Conservation (phyloP, 2,888 invertebrate species). For the Agriopis marginaria region DNA sequence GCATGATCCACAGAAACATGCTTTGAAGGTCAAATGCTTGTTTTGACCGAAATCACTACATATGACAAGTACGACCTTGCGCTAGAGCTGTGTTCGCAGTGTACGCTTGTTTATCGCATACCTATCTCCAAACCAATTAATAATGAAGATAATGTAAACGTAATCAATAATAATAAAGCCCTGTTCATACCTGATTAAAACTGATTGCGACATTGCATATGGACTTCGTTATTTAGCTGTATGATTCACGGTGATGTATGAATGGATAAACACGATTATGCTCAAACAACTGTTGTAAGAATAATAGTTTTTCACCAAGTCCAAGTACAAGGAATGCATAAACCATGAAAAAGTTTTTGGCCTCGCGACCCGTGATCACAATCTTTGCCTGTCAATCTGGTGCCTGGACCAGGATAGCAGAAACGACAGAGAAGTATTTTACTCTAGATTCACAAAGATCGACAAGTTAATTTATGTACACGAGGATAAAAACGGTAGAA, state of each 20-base stretch:
- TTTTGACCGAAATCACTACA: background rate
- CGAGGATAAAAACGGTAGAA: too few species aligned
- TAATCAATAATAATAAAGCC: conserved; percentile 26
- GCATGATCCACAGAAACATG: too few species aligned
- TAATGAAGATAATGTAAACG: conserved; percentile 19
- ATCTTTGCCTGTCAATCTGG: too few species aligned
- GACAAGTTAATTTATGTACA: too few species aligned
- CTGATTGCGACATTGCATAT: conserved; percentile 7
- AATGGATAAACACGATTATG: background rate
- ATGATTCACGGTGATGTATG: background rate
- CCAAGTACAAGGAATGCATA: too few species aligned
- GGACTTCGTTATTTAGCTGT: background rate
- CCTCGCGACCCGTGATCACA: too few species aligned
- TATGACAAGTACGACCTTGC: conserved; percentile 10
- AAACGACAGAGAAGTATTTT: too few species aligned
- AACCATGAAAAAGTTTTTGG: too few species aligned
- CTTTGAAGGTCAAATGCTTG: background rate
- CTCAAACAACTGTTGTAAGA: too few species aligned
- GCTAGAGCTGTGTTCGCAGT: conserved; percentile 2
- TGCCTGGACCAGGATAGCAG: too few species aligned
- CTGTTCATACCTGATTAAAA: conserved; percentile 9
- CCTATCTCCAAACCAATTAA: conserved; percentile 21
- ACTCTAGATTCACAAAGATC: too few species aligned
- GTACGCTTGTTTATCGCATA: conserved; percentile 18
- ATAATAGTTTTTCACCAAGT: too few species aligned